Percentiles rank a stretch among this genome's conserved stretches.
phyloP scores from a whole-genome alignment of 1,140 invertebrate genomes.

The Aplysia californica region DNA sequence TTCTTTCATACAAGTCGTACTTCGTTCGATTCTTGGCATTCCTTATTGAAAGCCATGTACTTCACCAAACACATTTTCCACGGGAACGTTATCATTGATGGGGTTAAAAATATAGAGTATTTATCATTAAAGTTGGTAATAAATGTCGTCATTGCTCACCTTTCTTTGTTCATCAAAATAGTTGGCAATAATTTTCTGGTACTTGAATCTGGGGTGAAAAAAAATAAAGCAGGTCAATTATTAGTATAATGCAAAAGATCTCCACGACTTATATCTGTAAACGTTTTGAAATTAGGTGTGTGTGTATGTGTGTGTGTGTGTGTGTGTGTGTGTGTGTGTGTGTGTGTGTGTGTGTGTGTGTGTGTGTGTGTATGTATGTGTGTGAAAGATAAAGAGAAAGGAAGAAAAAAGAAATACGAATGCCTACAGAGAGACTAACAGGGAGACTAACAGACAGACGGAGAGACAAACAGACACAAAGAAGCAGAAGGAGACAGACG shows the following conservation, averaged over 20 bases:
- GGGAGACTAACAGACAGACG: too few species aligned
- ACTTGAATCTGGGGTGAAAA: not conserved
- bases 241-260: conserved; percentile 5
- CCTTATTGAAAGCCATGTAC: too few species aligned
- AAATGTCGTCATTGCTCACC: not conserved
- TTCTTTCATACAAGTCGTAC: too few species aligned
- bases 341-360: not conserved
- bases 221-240: not conserved
- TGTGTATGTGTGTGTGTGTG: not conserved
- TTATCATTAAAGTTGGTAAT: too few species aligned
- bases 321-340: not conserved
- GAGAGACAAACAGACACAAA: too few species aligned
- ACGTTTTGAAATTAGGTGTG: not conserved
- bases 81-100: too few species aligned
- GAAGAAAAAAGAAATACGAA: not conserved
- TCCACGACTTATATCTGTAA: not conserved
- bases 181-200: conserved; percentile 6
- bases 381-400: too few species aligned
- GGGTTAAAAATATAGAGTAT: too few species aligned
- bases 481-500: not conserved
- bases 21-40: too few species aligned
- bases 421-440: not conserved
- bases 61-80: too few species aligned
- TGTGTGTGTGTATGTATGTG: not conserved
- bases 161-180: conserved; percentile 15